Base-by-base conservation (phyloP, 2,113 vertebrate genomes). In the Spilogale gracilis region DNA sequence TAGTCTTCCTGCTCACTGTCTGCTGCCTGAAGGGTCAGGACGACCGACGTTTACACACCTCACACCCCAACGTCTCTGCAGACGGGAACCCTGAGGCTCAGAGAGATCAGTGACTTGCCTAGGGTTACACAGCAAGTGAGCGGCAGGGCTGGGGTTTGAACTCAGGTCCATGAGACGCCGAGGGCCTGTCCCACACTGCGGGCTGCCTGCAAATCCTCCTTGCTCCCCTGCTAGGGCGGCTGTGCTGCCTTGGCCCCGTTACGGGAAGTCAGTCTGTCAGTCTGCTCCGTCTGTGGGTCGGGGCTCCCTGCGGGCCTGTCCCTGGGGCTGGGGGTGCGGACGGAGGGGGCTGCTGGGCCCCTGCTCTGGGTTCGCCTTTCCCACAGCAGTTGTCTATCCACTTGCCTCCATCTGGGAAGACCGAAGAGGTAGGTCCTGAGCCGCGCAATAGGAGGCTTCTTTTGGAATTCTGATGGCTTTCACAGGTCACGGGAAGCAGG, bases 191-290 rank as follows among this genome's bases (percentile, higher is more conserved):
- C 61, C 20, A 23, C 20, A 6, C 48, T 18, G 23, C 63, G 78
- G 23, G 8, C 73, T 74, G 50, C 11, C 18, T 60, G 52, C 82
- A 63, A 2, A 12, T 13, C 58, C 52, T 58, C 27, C 21, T 48
- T 0, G 9, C 9, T 20, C 2, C 60, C 50, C 1, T 18, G 10
- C 16, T 1, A 0, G 18, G 71, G 45, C 38, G n/a, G 6, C 27
- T 16, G 27, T 27, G 11, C 61, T 48, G 32, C 48, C 67, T 45
- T 14, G 9, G 76, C 61, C 32, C 54, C 1, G 2, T 48, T 21
- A 23, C 25, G 4, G 20, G 5, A 30, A 43, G 11, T n/a, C 63
- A 27, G 43, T 79, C 43, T 30, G 11, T n/a, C 63, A 27, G 43
- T 79, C 43, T 30, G 12, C 30, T 76, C 50, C 20, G 7, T 27